Evolutionary conservation across 2,113 vertebrate genomes (phyloP).

Genomic region (Neolamprologus kungweensis): DNA sequence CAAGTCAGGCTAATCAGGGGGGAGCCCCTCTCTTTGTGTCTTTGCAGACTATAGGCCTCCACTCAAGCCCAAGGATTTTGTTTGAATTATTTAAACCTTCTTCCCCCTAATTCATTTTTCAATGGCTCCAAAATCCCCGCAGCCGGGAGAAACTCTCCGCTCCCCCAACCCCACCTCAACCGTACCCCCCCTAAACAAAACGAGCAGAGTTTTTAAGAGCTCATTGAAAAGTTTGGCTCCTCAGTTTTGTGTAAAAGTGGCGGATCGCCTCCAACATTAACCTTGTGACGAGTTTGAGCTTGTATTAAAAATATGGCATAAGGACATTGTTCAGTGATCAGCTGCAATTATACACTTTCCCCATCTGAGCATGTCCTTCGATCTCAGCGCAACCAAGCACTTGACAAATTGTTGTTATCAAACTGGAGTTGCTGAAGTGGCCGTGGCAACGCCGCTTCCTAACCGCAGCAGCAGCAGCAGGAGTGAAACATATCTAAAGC

Average conservation of each 20-base stretch:
- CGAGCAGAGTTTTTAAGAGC: slow-evolving; percentile 7
- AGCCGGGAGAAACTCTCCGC: slow-evolving; percentile 5
- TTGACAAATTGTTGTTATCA: slow-evolving; percentile 52
- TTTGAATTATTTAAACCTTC: slow-evolving; percentile 68
- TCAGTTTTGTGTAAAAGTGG: neutral
- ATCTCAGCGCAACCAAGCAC: slow-evolving; percentile 41
- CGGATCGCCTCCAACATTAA: neutral
- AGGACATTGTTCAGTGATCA: slow-evolving; percentile 30
- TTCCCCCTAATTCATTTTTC: slow-evolving; percentile 67
- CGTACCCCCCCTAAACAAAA: neutral
- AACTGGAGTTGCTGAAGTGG: neutral
- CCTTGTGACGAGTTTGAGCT: neutral
- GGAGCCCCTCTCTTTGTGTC: slow-evolving; percentile 48
- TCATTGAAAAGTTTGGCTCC: slow-evolving; percentile 37
- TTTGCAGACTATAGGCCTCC: slow-evolving; percentile 40
- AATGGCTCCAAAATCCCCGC: slow-evolving; percentile 57
- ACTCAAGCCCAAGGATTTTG: slow-evolving; percentile 49
- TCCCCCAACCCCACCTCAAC: neutral
- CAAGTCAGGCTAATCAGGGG: slow-evolving; percentile 52
- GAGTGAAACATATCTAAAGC: slow-evolving; percentile 26
- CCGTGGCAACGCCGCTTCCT: neutral
- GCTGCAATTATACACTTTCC: slow-evolving; percentile 32
- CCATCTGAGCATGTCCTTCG: slow-evolving; percentile 14
- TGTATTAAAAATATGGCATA: neutral
- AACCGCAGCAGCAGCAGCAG: neutral